Evolutionary conservation across 1,140 invertebrate species (phyloP).

Genomic region (Nylanderia fulva): DNA sequence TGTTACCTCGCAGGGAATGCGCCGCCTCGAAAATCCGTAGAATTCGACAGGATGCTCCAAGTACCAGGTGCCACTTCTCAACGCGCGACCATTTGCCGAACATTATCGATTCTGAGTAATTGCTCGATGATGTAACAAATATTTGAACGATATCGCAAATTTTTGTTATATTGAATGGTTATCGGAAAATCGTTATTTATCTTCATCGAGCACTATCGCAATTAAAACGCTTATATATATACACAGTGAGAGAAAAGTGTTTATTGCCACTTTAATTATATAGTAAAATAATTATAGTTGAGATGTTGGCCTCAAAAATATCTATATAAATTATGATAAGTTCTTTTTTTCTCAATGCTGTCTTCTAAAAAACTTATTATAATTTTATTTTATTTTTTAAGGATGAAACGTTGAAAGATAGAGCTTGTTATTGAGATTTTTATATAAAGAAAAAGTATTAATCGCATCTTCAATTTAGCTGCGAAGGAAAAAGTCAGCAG

Average conservation of each 20-base stretch:
- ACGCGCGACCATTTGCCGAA: neutral
- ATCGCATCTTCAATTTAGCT: neutral
- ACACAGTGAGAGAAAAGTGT: no score
- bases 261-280: no score
- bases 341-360: no score
- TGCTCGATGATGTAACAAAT: neutral
- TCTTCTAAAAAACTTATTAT: neutral
- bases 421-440: neutral
- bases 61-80: slow-evolving; percentile 49
- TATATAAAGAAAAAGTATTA: neutral
- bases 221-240: neutral
- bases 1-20: slow-evolving; percentile 32
- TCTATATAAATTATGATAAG: no score
- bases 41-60: slow-evolving; percentile 51
- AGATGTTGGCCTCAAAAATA: no score
- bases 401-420: neutral
- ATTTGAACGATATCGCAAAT: neutral
- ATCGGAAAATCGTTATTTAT: neutral
- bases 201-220: neutral
- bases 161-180: neutral
- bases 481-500: slow-evolving; percentile 18
- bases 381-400: neutral
- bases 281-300: no score
- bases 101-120: neutral
- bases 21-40: slow-evolving; percentile 58